phyloP scores from a whole-genome alignment of 2,888 invertebrate genomes.

The Drosophila subsilvestris region DNA sequence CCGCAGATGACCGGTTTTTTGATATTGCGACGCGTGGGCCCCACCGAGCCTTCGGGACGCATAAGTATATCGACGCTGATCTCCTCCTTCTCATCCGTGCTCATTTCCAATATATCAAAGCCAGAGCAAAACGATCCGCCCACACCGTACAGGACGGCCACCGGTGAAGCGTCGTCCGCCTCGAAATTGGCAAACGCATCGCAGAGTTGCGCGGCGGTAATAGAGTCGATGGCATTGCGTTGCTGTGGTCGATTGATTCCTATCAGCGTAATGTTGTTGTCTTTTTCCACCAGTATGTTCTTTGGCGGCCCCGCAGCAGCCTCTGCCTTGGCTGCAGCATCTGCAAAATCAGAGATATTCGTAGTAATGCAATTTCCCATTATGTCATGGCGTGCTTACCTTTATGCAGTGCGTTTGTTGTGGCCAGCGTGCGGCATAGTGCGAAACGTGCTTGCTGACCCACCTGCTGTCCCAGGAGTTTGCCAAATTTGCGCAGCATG shows the following conservation, averaged over 20 bases:
- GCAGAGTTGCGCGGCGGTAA: slow-evolving; percentile 88
- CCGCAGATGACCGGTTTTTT: slow-evolving; percentile 96
- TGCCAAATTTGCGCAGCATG: slow-evolving; percentile 68
- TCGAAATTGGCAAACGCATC: slow-evolving; percentile 92
- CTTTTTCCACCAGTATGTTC: slow-evolving; percentile 85
- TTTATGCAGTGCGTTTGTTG: slow-evolving; percentile 55
- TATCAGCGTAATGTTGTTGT: slow-evolving; percentile 89
- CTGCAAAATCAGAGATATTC: slow-evolving; percentile 33
- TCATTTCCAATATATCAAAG: slow-evolving; percentile 92
- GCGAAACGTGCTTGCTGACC: slow-evolving; percentile 46
- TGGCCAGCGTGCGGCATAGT: slow-evolving; percentile 55
- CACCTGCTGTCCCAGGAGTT: slow-evolving; percentile 50
- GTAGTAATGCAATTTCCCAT: slow-evolving; percentile 26
- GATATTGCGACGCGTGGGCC: slow-evolving; percentile 88
- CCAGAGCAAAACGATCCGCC: slow-evolving; percentile 98
- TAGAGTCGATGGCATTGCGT: slow-evolving; percentile 92
- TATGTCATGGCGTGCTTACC: slow-evolving; percentile 63
- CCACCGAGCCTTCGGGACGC: slow-evolving; percentile 85
- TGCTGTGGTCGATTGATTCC: slow-evolving; percentile 94
- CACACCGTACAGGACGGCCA: slow-evolving; percentile 93
- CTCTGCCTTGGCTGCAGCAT: slow-evolving; percentile 42
- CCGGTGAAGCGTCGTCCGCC: slow-evolving; percentile 88
- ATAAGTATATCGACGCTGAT: slow-evolving; percentile 81
- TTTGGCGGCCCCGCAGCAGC: slow-evolving; percentile 27
- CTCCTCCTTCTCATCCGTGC: slow-evolving; percentile 82